These are phyloP conservation scores for Diplosoma virens DNA, from an alignment of 23 tunicate genomes.

Conservation along the genomic window DNA sequence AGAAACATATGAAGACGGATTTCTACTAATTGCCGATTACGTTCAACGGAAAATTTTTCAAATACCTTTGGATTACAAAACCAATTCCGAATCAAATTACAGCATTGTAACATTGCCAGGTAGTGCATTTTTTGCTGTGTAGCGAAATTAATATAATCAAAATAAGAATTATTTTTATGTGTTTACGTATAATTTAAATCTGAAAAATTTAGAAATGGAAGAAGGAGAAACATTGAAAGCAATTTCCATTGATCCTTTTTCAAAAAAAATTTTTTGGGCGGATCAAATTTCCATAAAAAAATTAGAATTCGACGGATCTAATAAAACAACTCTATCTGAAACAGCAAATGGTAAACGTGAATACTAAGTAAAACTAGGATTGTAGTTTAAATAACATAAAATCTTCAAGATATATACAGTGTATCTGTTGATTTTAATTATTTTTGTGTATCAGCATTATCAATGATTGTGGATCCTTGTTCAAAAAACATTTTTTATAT, in stretches of 20 bases:
- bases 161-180: no score
- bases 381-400: no score
- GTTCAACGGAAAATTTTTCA: conserved; percentile 83
- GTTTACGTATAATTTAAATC: no score
- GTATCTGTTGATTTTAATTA: no score
- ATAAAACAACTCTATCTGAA: no score
- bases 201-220: no score
- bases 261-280: not conserved
- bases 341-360: no score
- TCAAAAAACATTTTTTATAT: not conserved
- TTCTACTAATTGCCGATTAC: conserved; percentile 50
- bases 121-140: not conserved
- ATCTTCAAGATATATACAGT: no score
- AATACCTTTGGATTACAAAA: conserved; percentile 22
- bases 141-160: not conserved
- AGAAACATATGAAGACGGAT: conserved; percentile 34
- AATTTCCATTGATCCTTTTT: not conserved
- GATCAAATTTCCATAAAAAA: not conserved
- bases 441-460: no score
- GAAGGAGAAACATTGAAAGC: not conserved
- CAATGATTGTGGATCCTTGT: conserved; percentile 18
- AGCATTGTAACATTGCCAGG: not conserved
- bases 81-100: conserved; percentile 7
- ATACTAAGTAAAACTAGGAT: no score
- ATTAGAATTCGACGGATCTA: no score